Conservation (phyloP, 2,113 vertebrate species). For the Plecturocebus donacophilus region DNA sequence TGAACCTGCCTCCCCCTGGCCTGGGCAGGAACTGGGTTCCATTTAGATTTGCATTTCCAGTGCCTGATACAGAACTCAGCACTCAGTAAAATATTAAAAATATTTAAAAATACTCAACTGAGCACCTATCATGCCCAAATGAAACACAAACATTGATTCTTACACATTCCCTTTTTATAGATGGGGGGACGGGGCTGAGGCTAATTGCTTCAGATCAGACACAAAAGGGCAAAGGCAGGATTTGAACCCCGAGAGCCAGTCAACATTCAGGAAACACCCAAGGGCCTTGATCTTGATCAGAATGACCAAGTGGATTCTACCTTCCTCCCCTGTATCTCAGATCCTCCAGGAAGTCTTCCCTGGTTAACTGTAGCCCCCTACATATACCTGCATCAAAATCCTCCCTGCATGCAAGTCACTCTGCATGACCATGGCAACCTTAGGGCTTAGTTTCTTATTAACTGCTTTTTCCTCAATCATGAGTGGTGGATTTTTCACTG, state of each 20-base stretch:
- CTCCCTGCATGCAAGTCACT: background rate
- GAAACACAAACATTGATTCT: background rate
- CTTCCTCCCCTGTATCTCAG: background rate
- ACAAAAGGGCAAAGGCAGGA: background rate
- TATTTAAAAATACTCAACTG: background rate
- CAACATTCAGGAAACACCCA: background rate
- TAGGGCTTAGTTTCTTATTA: background rate
- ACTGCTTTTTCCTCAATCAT: background rate
- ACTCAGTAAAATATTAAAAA: constrained; percentile 11
- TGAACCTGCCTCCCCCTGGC: background rate
- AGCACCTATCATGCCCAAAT: background rate
- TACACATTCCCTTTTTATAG: background rate
- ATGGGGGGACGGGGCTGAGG: background rate
- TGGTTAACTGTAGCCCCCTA: background rate
- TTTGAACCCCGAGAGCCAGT: background rate
- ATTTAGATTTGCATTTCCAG: background rate
- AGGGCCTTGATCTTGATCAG: background rate
- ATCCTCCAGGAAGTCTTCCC: background rate
- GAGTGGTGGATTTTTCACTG: background rate
- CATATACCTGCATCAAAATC: background rate
- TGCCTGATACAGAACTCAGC: background rate
- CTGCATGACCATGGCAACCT: background rate
- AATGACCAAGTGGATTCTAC: background rate
- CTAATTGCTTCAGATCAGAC: background rate
- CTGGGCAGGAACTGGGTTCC: background rate